Conservation (phyloP, 2,113 vertebrate genomes). For the Otolemur garnettii region DNA sequence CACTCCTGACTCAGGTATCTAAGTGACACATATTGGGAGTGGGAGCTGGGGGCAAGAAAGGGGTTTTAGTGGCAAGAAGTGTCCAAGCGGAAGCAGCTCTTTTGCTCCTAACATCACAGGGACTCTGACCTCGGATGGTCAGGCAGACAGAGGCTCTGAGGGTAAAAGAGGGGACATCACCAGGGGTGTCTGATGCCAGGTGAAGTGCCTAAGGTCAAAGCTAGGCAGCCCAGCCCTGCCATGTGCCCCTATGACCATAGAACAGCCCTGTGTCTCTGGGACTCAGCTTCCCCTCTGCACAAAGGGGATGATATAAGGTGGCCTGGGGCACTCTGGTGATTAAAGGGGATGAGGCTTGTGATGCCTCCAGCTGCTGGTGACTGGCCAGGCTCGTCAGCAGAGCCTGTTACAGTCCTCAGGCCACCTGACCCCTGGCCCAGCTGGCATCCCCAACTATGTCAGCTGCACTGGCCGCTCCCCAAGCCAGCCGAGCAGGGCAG, state of each 20-base stretch:
- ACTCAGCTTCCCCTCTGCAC: neutral
- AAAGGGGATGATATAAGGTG: neutral
- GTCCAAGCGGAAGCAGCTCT: fast-evolving
- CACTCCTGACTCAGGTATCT: fast-evolving
- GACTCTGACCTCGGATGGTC: too few species aligned
- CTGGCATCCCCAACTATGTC: neutral
- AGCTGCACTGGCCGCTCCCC: constrained; percentile 9
- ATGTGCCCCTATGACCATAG: neutral
- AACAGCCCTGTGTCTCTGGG: neutral
- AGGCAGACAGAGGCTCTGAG: neutral
- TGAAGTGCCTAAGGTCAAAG: too few species aligned
- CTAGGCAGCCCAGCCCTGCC: neutral
- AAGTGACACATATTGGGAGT: neutral
- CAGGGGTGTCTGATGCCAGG: fast-evolving
- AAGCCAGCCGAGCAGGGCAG: neutral
- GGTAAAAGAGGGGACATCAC: neutral
- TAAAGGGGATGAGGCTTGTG: fast-evolving
- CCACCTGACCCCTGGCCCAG: constrained; percentile 68
- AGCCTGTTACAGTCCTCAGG: neutral
- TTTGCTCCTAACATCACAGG: neutral
- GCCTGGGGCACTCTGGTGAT: neutral
- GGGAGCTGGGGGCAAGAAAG: too few species aligned
- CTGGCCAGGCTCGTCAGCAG: neutral
- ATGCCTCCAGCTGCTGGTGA: neutral
- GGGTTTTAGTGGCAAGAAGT: neutral